Conservation (phyloP, 2,797 vertebrate species). For the Alfaro cultratus region DNA sequence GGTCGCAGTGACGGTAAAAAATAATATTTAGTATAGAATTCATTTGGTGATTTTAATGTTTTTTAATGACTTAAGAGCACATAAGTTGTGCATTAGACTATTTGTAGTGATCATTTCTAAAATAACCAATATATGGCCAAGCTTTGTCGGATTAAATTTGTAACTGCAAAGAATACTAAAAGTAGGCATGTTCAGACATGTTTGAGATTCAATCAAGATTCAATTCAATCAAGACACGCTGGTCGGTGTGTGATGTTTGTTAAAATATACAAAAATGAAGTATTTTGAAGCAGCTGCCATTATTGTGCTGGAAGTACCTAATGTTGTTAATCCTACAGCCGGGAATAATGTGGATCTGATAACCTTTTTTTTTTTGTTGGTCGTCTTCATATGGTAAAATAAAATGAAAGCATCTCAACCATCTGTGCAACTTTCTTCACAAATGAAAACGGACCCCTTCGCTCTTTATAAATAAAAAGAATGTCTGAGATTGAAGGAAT, state of each 20-base stretch:
- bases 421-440: not conserved
- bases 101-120: not conserved
- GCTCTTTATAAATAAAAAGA: not conserved
- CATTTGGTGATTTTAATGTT: not conserved
- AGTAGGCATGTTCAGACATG: not conserved
- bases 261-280: not conserved
- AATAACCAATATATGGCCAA: not conserved
- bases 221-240: not conserved
- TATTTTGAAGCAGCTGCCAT: not conserved
- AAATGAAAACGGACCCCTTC: not conserved
- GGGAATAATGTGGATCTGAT: not conserved
- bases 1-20: too few relatives aligned
- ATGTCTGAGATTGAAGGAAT: not conserved
- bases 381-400: not conserved
- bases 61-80: not conserved
- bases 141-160: not conserved
- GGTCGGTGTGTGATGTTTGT: not conserved
- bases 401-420: not conserved
- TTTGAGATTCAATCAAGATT: not conserved
- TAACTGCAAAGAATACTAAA: not conserved
- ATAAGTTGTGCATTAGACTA: not conserved
- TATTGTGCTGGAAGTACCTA: not conserved
- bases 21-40: not conserved
- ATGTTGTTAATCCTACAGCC: not conserved
- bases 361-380: not conserved